These are phyloP conservation scores for Diplazon laetatorius DNA, from an alignment of 2,888 invertebrate genomes.

Conservation along the genomic window DNA sequence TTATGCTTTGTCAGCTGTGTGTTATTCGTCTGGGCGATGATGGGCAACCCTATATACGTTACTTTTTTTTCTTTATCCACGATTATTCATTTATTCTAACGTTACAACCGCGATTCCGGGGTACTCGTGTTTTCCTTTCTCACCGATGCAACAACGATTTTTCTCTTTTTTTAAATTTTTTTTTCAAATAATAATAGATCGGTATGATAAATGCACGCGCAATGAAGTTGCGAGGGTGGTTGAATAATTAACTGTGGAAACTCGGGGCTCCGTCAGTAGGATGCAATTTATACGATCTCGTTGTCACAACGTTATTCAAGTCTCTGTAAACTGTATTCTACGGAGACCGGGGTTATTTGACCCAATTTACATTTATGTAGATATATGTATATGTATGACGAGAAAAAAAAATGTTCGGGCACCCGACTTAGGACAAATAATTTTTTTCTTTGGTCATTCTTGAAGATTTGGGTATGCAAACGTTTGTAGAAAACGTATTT, in stretches of 20 bases:
- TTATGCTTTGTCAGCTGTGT: slow-evolving; percentile 63
- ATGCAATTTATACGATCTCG: slow-evolving; percentile 55
- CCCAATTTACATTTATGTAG: not conserved
- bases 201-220: slow-evolving; percentile 45
- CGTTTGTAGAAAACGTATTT: too few species aligned
- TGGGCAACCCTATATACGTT: not conserved
- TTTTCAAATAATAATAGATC: too few species aligned
- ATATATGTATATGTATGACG: too few species aligned
- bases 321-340: not conserved
- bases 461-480: too few species aligned
- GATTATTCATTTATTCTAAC: slow-evolving; percentile 57
- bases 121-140: not conserved
- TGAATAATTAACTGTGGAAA: slow-evolving; percentile 54
- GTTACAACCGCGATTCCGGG: slow-evolving; percentile 12
- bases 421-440: too few species aligned
- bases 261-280: slow-evolving; percentile 19
- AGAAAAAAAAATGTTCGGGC: too few species aligned
- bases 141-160: slow-evolving; percentile 5
- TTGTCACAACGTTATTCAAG: slow-evolving; percentile 33
- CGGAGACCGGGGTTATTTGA: not conserved
- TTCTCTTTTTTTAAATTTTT: slow-evolving; percentile 42
- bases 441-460: too few species aligned
- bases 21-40: slow-evolving; percentile 20
- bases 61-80: slow-evolving; percentile 28
- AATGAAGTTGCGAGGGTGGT: slow-evolving; percentile 46